A percentile compares a stretch with the other conserved stretches of the same genome.
Conservation (phyloP, 1,140 invertebrate genomes). For the Oncopeltus fasciatus region DNA sequence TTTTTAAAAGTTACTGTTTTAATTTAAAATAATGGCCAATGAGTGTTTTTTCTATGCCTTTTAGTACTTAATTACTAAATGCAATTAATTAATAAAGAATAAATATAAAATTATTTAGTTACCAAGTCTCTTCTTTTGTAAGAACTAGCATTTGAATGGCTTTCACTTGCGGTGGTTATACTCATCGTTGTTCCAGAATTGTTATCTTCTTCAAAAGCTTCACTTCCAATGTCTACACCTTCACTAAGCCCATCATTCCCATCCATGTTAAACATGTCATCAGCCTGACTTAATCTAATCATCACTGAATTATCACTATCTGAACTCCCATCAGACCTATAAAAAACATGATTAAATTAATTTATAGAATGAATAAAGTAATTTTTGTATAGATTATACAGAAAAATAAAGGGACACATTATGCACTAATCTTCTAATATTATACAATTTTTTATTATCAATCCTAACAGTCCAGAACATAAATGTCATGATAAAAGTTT, state of each 20-base stretch:
- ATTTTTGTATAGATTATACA: background rate
- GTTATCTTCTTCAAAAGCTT: slow-evolving; percentile 56
- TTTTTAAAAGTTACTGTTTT: too few species aligned
- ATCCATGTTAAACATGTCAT: slow-evolving; percentile 41
- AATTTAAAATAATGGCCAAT: too few species aligned
- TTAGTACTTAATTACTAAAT: too few species aligned
- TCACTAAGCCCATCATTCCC: slow-evolving; percentile 22
- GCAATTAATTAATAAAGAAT: too few species aligned
- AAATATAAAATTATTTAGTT: slow-evolving; percentile 24
- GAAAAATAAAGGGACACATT: background rate
- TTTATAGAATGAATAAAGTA: too few species aligned
- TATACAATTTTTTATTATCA: too few species aligned
- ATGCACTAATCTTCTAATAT: background rate
- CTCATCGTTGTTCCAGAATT: slow-evolving; percentile 31
- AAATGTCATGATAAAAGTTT: too few species aligned
- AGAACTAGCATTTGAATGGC: slow-evolving; percentile 61
- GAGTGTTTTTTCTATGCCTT: too few species aligned
- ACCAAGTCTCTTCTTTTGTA: slow-evolving; percentile 63
- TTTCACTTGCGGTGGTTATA: slow-evolving; percentile 59
- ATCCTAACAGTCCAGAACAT: too few species aligned
- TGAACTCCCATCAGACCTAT: slow-evolving; percentile 47
- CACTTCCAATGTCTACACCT: slow-evolving; percentile 62
- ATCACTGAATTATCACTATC: slow-evolving; percentile 64
- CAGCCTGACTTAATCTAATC: slow-evolving; percentile 43
- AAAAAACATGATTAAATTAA: slow-evolving; percentile 15